A percentile compares a stretch with the other conserved stretches of the same genome.
phyloP scores from a whole-genome alignment of 2,888 invertebrate species.

The Malthinus flaveolus region DNA sequence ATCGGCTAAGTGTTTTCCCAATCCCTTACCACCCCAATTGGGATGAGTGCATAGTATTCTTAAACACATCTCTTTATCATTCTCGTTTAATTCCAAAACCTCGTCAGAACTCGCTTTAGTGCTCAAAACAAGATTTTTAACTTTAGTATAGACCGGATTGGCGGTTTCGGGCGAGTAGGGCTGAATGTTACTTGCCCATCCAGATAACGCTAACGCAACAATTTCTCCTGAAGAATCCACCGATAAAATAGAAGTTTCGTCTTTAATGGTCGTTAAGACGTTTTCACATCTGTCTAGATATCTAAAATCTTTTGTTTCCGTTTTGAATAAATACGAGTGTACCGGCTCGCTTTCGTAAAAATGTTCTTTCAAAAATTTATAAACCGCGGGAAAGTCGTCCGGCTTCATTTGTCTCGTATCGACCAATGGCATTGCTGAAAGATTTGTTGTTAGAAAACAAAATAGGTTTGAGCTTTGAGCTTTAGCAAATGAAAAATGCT shows the following conservation, averaged over 20 bases:
- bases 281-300: conserved; percentile 68
- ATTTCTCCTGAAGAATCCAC: conserved; percentile 61
- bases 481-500: no score
- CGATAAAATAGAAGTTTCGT: conserved; percentile 67
- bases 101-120: conserved; percentile 62
- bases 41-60: conserved; percentile 70
- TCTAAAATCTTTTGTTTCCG: conserved; percentile 62
- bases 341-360: conserved; percentile 76
- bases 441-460: not conserved
- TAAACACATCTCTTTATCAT: conserved; percentile 61
- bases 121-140: conserved; percentile 62
- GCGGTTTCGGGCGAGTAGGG: not conserved
- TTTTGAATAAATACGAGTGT: conserved; percentile 63
- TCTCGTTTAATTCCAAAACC: conserved; percentile 61
- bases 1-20: conserved; percentile 63
- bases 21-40: conserved; percentile 66
- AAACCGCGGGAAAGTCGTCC: conserved; percentile 56
- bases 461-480: not conserved
- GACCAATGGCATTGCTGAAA: not conserved
- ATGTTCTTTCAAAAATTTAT: conserved; percentile 61
- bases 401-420: conserved; percentile 44
- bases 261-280: conserved; percentile 59
- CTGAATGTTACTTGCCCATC: not conserved
- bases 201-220: conserved; percentile 50
- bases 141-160: conserved; percentile 66